Evolutionary conservation across 1,140 invertebrate species (phyloP), one percentile per base, ranked within the genome.

Genomic region (Nephotettix cincticeps): DNA sequence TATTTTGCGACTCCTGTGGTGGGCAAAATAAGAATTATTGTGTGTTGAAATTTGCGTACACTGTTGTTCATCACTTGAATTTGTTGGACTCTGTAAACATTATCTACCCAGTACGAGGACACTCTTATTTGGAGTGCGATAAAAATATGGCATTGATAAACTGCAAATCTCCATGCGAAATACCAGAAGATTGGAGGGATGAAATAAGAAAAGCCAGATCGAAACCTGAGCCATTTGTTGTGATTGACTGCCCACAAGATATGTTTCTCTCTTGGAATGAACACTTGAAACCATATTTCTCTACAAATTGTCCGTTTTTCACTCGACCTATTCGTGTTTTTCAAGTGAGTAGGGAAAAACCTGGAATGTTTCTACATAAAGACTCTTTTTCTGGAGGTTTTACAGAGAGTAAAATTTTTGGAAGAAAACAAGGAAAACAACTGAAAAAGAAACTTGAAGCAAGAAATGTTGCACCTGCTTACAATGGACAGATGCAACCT

Each of bases 191-290:
- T 19, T 73, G 69, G 65, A 54, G 45, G 30, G 65, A 73, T 29
- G 58, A 65, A 56, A 65, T 74, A 40, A 45, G 68, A 64, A 69
- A 69, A 32, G 28, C 71, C 40, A n/a, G 71, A 23, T 45, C 36
- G 19, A 72, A 74, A 63, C 73, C 73, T 47, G 71, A 70, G 17
- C 75, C 75, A 11, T 77, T 75, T 45, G 25, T 45, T 65, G 72
- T 73, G 40, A 13, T 70, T 28, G 25, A 64, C 45, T 71, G 72
- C 54, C 13, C 32, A 21, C 47, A 73, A 51, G 28, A 71, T 17
- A 68, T 71, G 32, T 73, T 73, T 56, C 27, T 40, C 45, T 51
- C 28, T 64, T 71, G 69, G 69, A 70, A 58, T 25, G 45, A 69
- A 11, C 56, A 45, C 3, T 3, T 32, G 32, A 6, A 4, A 36